Evolutionary conservation across 2,888 invertebrate genomes (phyloP), one percentile per base, ranked within the genome.

Genomic region (Scrobipalpa atriplicella): DNA sequence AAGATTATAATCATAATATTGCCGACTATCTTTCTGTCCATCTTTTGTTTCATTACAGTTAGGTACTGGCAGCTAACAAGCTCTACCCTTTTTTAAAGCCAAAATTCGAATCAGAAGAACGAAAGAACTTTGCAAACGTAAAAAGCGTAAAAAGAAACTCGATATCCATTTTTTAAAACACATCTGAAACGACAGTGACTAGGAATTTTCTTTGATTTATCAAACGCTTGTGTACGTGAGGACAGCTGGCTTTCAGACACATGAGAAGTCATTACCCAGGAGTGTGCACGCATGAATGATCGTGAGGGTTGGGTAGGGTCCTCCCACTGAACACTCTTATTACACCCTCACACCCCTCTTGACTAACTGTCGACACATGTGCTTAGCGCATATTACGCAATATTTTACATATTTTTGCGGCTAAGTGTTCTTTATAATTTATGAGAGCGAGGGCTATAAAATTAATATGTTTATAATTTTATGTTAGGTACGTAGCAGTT

Each of bases 331-430:
- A 41, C 61, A 18, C 61, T 61, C 58, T 16, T 38, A n/a, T 54
- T 29, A 56, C 56, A n/a, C 58, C 38, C 58, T 58, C 18, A 38
- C 58, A 9, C 58, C 58, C 29, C 54, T 29, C 58, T 58, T 16
- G 58, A 38, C 58, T 58, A 36, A 36, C 58, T 58, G 58, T 58
- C 58, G 18, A 41, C 61, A 41, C 61, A 61, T 61, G 61, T 61
- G 61, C 18, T 29, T 19, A 1, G 6, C 11, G 39, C 19, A 39
- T 41, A 38, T 61, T 61, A 41, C 19, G 16, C 3, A 9, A 16
- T 3, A 39, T n/a, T 36, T 58, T 58, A 60, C 60, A 60, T 21
- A 39, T 60, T 61, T 61, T 61, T 61, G 39, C 39, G 39, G 19
- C 10, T 61, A 41, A 61, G 61, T 61, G 10, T 38, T 58, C 38